Conservation (phyloP, 2,888 invertebrate genomes). For the Idaea biselata region DNA sequence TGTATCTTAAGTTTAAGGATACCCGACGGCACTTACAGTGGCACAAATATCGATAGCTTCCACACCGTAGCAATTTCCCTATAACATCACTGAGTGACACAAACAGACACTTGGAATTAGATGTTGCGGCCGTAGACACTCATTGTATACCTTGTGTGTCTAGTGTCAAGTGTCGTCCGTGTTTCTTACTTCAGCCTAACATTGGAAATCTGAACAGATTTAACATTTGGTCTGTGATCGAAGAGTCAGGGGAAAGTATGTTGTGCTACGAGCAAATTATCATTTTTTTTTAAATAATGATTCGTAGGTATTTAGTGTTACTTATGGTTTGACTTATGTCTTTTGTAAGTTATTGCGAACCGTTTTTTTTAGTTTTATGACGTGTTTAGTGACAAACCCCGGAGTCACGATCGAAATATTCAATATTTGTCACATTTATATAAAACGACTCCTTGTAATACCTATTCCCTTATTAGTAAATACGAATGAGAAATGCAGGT, state of each 20-base stretch:
- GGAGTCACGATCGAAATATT: constrained; percentile 63
- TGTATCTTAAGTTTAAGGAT: too few relatives aligned
- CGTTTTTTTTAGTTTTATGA: constrained; percentile 70
- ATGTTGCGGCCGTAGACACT: too few relatives aligned
- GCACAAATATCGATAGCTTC: too few relatives aligned
- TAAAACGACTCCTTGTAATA: constrained; percentile 44
- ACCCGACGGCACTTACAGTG: too few relatives aligned
- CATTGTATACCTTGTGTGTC: too few relatives aligned
- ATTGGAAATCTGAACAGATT: constrained; percentile 63
- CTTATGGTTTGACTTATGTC: constrained; percentile 75
- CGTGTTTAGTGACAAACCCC: constrained; percentile 67
- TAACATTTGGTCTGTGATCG: constrained; percentile 72
- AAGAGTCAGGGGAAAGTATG: constrained; percentile 68
- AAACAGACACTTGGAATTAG: too few relatives aligned
- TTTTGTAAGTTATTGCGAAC: constrained; percentile 75
- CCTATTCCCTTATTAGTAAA: constrained; percentile 21
- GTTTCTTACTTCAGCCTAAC: constrained; percentile 25
- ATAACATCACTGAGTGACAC: too few relatives aligned
- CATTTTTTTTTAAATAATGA: constrained; percentile 71
- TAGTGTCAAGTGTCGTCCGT: too few relatives aligned
- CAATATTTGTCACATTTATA: constrained; percentile 47
- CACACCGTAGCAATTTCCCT: too few relatives aligned
- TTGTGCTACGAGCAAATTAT: constrained; percentile 78
- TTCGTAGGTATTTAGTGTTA: constrained; percentile 72
- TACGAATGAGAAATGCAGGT: constrained; percentile 34